Conservation (phyloP, 1,140 invertebrate genomes). For the Cydia amplana region DNA sequence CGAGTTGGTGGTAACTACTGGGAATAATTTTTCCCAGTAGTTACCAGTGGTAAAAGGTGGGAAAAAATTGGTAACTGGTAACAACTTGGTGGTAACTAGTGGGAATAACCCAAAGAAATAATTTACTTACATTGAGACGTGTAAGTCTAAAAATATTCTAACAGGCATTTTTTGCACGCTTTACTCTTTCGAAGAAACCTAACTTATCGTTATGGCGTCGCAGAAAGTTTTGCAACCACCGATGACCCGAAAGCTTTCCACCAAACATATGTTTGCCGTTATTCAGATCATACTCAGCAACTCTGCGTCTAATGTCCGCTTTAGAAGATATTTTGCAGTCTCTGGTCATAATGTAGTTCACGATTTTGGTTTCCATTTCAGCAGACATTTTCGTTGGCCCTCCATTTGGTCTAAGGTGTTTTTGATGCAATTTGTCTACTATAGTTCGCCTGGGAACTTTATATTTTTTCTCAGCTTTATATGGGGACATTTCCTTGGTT, state of each 20-base stretch:
- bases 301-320: background rate
- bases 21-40: too few relatives aligned
- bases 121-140: too few relatives aligned
- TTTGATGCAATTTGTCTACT: background rate
- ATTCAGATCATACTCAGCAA: background rate
- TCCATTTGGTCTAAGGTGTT: background rate
- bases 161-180: background rate
- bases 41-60: too few relatives aligned
- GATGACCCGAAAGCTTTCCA: background rate
- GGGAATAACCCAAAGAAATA: too few relatives aligned
- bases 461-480: background rate
- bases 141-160: background rate
- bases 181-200: background rate
- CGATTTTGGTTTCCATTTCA: background rate
- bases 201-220: background rate
- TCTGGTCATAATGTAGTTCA: background rate
- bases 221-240: conserved; percentile 6
- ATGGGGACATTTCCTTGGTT: background rate
- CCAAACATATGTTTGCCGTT: background rate
- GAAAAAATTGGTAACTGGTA: too few relatives aligned
- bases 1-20: too few relatives aligned
- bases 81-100: too few relatives aligned
- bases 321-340: background rate
- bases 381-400: background rate
- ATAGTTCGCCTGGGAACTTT: background rate